These are phyloP conservation scores for Ichneumoninae sp. DNA, from an alignment of 2,888 invertebrate genomes.

Conservation along the genomic window DNA sequence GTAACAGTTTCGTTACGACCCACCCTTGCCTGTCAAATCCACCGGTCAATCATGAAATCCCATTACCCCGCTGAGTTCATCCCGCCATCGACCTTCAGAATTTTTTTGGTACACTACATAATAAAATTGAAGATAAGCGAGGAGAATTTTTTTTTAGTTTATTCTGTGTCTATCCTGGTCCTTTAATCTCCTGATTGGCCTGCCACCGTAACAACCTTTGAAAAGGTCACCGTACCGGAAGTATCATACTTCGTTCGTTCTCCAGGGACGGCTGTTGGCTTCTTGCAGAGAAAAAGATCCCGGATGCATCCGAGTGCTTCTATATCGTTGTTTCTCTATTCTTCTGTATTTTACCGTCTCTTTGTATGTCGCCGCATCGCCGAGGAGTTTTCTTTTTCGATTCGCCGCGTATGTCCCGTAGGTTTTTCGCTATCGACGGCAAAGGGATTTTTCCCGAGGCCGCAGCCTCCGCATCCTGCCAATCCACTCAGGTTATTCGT, in stretches of 20 bases:
- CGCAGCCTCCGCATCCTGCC: conserved; percentile 1
- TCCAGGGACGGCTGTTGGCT: background rate
- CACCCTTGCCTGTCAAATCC: background rate
- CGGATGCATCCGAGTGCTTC: background rate
- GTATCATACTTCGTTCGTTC: background rate
- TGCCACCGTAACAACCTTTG: background rate
- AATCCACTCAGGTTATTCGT: conserved; percentile 23
- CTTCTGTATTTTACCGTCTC: background rate
- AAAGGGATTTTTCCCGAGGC: background rate
- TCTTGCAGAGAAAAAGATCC: background rate
- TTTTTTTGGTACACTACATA: background rate
- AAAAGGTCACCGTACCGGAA: background rate
- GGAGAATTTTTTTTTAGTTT: background rate
- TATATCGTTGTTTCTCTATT: background rate
- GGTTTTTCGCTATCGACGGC: background rate
- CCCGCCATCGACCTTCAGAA: background rate
- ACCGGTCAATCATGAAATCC: background rate
- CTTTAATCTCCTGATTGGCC: conserved; percentile 8
- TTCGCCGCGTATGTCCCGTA: background rate
- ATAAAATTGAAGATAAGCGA: background rate
- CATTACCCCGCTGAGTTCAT: background rate
- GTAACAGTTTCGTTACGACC: background rate
- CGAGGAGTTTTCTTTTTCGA: background rate
- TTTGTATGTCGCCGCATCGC: background rate
- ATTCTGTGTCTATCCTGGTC: background rate